These are phyloP conservation scores for Drosophila bipectinata DNA, from an alignment of 1,140 invertebrate genomes.

Conservation along the genomic window DNA sequence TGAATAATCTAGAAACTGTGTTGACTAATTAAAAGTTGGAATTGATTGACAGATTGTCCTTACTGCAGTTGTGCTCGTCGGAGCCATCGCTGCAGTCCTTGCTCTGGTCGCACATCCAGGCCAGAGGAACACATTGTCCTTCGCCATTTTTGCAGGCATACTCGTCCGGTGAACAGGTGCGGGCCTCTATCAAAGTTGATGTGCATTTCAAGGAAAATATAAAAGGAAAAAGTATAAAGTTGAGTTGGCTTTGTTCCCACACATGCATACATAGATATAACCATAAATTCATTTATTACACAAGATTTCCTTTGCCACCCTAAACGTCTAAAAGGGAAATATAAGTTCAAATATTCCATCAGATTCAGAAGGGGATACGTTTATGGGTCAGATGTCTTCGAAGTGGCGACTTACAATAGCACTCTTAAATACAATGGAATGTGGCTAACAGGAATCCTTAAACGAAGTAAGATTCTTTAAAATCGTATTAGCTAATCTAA, in stretches of 20 bases:
- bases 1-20: not conserved
- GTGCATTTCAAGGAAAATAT: conserved; percentile 16
- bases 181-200: conserved; percentile 86
- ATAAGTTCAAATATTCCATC: not conserved
- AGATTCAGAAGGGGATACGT: conserved; percentile 2
- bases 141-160: conserved; percentile 91
- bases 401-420: too few species aligned
- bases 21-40: conserved; percentile 22
- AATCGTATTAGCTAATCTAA: too few species aligned
- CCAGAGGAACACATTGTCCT: conserved; percentile 94
- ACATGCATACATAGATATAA: conserved; percentile 21
- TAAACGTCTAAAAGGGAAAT: not conserved
- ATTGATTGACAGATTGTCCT: conserved; percentile 84
- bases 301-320: not conserved
- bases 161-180: conserved; percentile 93
- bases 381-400: conserved; percentile 3
- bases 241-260: conserved; percentile 11
- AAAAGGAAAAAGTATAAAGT: conserved; percentile 13
- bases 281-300: conserved; percentile 34
- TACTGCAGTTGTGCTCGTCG: conserved; percentile 95
- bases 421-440: not conserved
- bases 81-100: conserved; percentile 94
- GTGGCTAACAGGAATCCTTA: not conserved
- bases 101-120: conserved; percentile 96
- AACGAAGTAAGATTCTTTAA: too few species aligned